Percentiles rank a stretch among this genome's conserved stretches.
Conservation (phyloP, 2,113 vertebrate genomes). For the Erythrocercus mccallii region DNA sequence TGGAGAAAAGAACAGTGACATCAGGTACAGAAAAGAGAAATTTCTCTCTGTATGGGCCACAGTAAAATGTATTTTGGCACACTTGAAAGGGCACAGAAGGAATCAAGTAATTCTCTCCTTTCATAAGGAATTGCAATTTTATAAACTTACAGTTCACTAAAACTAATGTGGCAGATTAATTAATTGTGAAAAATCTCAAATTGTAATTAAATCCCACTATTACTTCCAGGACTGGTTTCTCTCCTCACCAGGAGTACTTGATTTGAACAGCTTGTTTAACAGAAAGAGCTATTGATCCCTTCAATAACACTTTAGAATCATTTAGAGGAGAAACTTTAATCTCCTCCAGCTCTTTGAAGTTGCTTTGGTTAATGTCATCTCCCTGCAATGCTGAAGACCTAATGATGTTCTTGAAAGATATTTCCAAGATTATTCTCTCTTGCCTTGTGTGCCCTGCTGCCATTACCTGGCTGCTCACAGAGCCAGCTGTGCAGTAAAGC, state of each 20-base stretch:
- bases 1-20: background rate
- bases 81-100: background rate
- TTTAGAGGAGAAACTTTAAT: constrained; percentile 26
- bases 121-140: background rate
- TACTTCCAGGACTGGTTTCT: constrained; percentile 10
- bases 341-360: constrained; percentile 31
- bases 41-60: background rate
- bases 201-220: constrained; percentile 26
- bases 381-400: background rate
- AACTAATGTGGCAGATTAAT: background rate
- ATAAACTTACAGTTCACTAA: background rate
- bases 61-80: background rate
- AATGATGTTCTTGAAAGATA: background rate
- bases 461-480: background rate
- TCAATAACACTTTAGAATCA: constrained; percentile 30
- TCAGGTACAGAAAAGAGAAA: background rate
- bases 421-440: background rate
- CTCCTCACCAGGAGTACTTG: constrained; percentile 21
- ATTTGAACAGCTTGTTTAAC: constrained; percentile 7
- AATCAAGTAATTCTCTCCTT: background rate
- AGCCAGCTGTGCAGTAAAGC: background rate
- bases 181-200: background rate
- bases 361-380: constrained; percentile 1
- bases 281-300: constrained; percentile 30
- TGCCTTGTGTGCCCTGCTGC: background rate